A percentile compares a stretch with the other conserved stretches of the same genome.
These are phyloP conservation scores for Hyperoplus lanceolatus DNA, from an alignment of 2,797 vertebrate species.

Conservation along the genomic window DNA sequence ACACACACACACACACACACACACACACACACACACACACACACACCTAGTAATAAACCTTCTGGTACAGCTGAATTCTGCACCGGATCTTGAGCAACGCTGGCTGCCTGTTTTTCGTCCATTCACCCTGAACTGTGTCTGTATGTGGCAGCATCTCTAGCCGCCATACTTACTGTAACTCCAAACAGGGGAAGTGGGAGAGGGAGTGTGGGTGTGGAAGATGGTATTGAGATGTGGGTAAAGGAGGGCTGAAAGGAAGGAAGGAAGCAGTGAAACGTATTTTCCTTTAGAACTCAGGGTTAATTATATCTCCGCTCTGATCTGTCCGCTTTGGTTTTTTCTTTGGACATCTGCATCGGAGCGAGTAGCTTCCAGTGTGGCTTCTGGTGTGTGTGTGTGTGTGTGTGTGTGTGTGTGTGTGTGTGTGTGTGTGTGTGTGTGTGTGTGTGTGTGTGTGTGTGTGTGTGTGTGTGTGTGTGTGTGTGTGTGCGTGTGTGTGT, in stretches of 20 bases:
- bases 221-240: slow-evolving; percentile 64
- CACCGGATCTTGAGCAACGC: slow-evolving; percentile 49
- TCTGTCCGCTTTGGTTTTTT: slow-evolving; percentile 79
- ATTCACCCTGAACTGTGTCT: slow-evolving; percentile 31
- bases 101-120: slow-evolving; percentile 34
- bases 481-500: slow-evolving; percentile 32
- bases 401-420: too few relatives aligned
- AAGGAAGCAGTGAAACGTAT: slow-evolving; percentile 61
- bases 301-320: slow-evolving; percentile 81
- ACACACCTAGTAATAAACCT: slow-evolving; percentile 64
- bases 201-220: slow-evolving; percentile 24
- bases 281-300: slow-evolving; percentile 78
- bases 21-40: slow-evolving; percentile 52
- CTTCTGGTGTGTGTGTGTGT: slow-evolving; percentile 45
- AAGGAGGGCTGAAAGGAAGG: slow-evolving; percentile 67
- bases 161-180: slow-evolving; percentile 10
- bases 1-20: slow-evolving; percentile 53
- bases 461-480: slow-evolving; percentile 48
- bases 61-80: slow-evolving; percentile 77
- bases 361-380: slow-evolving; percentile 65
- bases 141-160: slow-evolving; percentile 35
- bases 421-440: slow-evolving; percentile 53
- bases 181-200: slow-evolving; percentile 23
- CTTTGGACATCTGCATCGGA: slow-evolving; percentile 63
- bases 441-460: slow-evolving; percentile 57